Evolutionary conservation across 2,888 invertebrate genomes (phyloP).

Genomic region (Scaeva pyrastri): DNA sequence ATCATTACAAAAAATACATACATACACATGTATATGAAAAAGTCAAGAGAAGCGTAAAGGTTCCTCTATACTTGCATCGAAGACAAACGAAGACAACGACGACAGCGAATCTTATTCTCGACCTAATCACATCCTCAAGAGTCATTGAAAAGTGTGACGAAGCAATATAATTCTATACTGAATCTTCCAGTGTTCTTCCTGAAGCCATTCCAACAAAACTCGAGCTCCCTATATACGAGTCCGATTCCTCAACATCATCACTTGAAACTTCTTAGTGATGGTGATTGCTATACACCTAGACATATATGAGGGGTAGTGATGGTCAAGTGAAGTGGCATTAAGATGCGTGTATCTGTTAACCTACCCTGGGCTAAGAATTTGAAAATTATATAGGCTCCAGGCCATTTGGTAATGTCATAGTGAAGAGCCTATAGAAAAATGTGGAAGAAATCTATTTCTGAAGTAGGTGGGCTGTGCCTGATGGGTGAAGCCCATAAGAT

Average conservation of each 20-base stretch:
- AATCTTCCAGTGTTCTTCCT: constrained; percentile 1
- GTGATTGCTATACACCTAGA: constrained; percentile 1
- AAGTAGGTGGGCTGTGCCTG: constrained; percentile 32
- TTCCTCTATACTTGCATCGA: not conserved
- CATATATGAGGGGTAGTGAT: constrained; percentile 49
- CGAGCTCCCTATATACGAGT: not conserved
- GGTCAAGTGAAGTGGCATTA: constrained; percentile 71
- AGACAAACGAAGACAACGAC: constrained; percentile 14
- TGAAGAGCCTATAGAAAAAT: constrained; percentile 32
- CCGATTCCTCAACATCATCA: constrained; percentile 7
- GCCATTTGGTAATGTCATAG: constrained; percentile 62
- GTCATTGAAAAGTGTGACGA: constrained; percentile 75
- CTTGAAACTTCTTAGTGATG: constrained; percentile 1
- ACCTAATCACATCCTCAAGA: constrained; percentile 72
- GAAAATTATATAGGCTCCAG: constrained; percentile 38
- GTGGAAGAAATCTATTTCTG: constrained; percentile 3
- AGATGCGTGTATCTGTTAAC: constrained; percentile 62
- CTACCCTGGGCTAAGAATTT: constrained; percentile 28
- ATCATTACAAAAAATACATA: constrained; percentile 39
- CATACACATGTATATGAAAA: not conserved
- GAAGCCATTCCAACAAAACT: not conserved
- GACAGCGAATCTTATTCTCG: constrained; percentile 48
- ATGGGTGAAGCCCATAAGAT: not conserved
- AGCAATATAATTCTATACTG: constrained; percentile 45
- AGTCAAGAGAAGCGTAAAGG: constrained; percentile 8